Percentiles rank a stretch among this genome's conserved stretches.
These are phyloP conservation scores for Andrena bicolor DNA, from an alignment of 2,888 invertebrate genomes.

Conservation along the genomic window DNA sequence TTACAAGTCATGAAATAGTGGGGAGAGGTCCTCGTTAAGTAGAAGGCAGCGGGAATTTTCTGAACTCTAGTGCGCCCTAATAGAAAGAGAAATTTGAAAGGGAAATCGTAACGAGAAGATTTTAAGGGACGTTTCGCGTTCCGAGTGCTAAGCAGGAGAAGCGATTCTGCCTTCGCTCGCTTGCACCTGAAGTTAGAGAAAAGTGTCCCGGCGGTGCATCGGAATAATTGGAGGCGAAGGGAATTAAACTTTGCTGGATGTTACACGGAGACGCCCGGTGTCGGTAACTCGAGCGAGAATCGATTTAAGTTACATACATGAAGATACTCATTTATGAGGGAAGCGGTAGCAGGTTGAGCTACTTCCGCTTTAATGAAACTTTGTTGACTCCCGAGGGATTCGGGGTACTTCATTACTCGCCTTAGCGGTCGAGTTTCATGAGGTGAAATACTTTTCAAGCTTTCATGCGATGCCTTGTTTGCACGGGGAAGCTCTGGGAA, in stretches of 20 bases:
- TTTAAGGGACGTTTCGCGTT: not conserved
- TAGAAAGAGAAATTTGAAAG: not conserved
- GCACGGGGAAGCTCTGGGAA: constrained; percentile 20
- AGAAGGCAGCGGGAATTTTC: too few species aligned
- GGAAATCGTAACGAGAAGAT: not conserved
- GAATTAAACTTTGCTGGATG: constrained; percentile 57
- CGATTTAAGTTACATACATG: constrained; percentile 68
- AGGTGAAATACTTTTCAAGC: constrained; percentile 61
- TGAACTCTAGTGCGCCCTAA: not conserved
- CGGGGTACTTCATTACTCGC: constrained; percentile 66
- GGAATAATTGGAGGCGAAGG: constrained; percentile 62
- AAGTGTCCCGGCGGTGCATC: constrained; percentile 28
- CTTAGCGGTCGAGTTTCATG: constrained; percentile 46
- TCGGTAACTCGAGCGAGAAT: constrained; percentile 59
- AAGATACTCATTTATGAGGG: constrained; percentile 63
- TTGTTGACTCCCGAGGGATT: constrained; percentile 68
- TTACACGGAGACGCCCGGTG: not conserved
- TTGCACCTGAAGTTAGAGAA: constrained; percentile 42
- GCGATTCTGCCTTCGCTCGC: constrained; percentile 8
- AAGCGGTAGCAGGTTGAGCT: constrained; percentile 46
- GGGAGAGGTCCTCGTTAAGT: too few species aligned
- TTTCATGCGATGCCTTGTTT: constrained; percentile 51
- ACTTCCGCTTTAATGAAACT: constrained; percentile 72
- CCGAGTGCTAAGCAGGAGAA: not conserved
- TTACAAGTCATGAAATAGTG: too few species aligned